A percentile compares a stretch with the other conserved stretches of the same genome.
These are phyloP conservation scores for Porphyrio hochstetteri DNA, from an alignment of 2,113 vertebrate species.

Conservation along the genomic window DNA sequence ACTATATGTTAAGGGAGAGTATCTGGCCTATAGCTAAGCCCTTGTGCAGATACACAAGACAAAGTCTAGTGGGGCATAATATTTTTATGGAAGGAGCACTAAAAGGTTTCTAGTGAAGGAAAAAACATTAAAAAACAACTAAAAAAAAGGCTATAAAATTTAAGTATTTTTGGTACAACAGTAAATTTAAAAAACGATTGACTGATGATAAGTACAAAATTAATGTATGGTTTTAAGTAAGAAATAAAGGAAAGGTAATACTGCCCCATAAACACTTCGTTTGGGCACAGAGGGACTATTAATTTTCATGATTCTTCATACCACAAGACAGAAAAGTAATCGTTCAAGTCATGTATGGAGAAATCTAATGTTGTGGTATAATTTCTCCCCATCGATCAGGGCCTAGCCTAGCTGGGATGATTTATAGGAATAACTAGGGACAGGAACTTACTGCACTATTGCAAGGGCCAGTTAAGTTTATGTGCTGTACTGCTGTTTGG, in stretches of 20 bases:
- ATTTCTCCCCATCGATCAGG: conserved; percentile 74
- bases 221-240: conserved; percentile 68
- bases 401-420: conserved; percentile 60
- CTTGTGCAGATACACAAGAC: background rate
- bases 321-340: conserved; percentile 71
- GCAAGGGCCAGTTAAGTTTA: conserved; percentile 46
- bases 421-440: conserved; percentile 63
- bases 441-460: conserved; percentile 17
- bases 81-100: background rate
- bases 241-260: conserved; percentile 65
- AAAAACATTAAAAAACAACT: background rate
- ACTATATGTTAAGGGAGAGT: background rate
- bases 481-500: conserved; percentile 42
- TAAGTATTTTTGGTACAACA: background rate
- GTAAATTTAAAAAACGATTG: conserved; percentile 41
- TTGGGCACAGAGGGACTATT: conserved; percentile 58
- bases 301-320: conserved; percentile 69
- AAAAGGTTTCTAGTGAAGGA: background rate
- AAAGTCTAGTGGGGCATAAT: background rate
- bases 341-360: conserved; percentile 69
- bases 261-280: conserved; percentile 61
- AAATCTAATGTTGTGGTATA: conserved; percentile 70
- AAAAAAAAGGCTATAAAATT: conserved; percentile 30
- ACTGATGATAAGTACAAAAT: conserved; percentile 28
- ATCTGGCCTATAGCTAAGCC: background rate